Conservation (phyloP, 1,140 invertebrate genomes). For the Maniola jurtina region DNA sequence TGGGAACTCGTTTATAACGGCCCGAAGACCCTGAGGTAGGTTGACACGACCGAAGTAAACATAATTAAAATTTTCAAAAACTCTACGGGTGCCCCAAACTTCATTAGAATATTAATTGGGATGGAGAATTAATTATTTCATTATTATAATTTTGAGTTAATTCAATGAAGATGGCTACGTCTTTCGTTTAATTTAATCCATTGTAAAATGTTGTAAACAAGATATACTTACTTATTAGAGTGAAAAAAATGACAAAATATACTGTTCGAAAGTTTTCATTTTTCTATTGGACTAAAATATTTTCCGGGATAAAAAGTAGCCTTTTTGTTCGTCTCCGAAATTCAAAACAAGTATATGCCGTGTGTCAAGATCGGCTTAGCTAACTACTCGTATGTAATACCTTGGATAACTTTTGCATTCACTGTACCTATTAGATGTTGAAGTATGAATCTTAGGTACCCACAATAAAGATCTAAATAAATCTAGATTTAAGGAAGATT, state of each 20-base stretch:
- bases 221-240: too few relatives aligned
- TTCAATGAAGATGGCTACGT: background rate
- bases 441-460: too few relatives aligned
- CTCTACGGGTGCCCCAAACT: constrained; percentile 16
- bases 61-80: constrained; percentile 30
- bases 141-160: constrained; percentile 1
- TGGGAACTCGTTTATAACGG: constrained; percentile 17
- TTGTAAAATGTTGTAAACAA: background rate
- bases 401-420: too few relatives aligned
- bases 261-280: too few relatives aligned
- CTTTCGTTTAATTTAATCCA: background rate
- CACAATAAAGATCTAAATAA: background rate
- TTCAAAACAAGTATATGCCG: too few relatives aligned
- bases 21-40: constrained; percentile 10
- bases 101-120: constrained; percentile 26
- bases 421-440: too few relatives aligned
- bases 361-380: background rate
- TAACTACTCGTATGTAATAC: too few relatives aligned
- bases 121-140: constrained; percentile 12
- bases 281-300: too few relatives aligned
- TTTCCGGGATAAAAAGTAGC: too few relatives aligned
- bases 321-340: too few relatives aligned
- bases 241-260: too few relatives aligned
- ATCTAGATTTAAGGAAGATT: background rate
- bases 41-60: constrained; percentile 15